Base-by-base conservation (phyloP, 2,113 vertebrate species). In the Tetrao urogallus region DNA sequence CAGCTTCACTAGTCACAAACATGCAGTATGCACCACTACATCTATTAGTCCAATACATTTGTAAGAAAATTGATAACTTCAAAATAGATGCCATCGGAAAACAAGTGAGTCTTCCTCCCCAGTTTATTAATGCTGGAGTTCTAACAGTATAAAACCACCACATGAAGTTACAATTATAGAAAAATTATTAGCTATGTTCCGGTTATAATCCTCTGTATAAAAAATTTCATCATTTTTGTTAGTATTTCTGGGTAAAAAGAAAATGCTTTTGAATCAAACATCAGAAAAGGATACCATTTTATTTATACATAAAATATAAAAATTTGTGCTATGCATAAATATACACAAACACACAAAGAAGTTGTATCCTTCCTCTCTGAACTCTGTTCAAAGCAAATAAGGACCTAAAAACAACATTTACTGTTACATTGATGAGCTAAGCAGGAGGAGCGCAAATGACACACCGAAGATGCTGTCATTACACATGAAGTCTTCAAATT, bases 231-330 rank as follows among this genome's bases (percentile, higher is more conserved):
- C 38, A 17, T 80, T 58, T 65, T 70, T 42, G 27, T 48, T 82
- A 40, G 36, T 48, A 92, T 56, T 56, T 83, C 73, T 88, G 13
- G n/a, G 32, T 89, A 86, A 21, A 81, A 87, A 89, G 10, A 69
- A 79, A 83, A 50, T 3, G 45, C 1, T 5, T 64, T 71, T 81
- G 38, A 91, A 91, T 61, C n/a, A 80, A 92, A 95, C 88, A 70
- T 50, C 18, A 28, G 22, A 92, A 75, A 85, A 71, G 11, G 18
- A 82, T 18, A 87, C 30, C 32, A 22, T 32, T 71, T 72, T 85
- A 82, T 13, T 60, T 61, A 69, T 11, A 74, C 9, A 16, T 19
- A 54, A 38, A 70, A 79, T 25, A 65, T 8, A 65, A 76, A 74
- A 70, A 38, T 42, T 1, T 42, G 4, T 11, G 14, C 8, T 32